Percentiles rank a stretch among this genome's conserved stretches.
Evolutionary conservation across 1,140 invertebrate species (phyloP).

Genomic region (Mamestra configurata): DNA sequence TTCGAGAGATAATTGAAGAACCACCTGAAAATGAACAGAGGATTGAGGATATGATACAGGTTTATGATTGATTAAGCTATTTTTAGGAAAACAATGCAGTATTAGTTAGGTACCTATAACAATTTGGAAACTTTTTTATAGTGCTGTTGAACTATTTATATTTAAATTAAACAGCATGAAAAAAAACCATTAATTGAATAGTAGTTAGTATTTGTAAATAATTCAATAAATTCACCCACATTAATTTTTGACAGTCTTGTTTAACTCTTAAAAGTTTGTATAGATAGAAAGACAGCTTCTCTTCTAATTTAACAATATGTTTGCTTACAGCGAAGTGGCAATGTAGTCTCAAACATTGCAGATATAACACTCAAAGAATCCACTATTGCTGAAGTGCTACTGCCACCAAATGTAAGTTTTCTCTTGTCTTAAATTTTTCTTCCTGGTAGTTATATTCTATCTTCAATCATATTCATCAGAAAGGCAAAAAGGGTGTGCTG

Average conservation of each 20-base stretch:
- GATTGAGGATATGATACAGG: slow-evolving; percentile 70
- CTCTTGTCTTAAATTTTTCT: background rate
- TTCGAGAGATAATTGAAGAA: slow-evolving; percentile 53
- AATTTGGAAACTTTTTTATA: no score
- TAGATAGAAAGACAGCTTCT: background rate
- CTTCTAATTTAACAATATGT: background rate
- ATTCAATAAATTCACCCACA: no score
- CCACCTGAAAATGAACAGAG: slow-evolving; percentile 66
- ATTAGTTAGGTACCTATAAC: no score
- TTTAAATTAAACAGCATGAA: no score
- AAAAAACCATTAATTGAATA: no score
- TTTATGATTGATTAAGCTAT: slow-evolving; percentile 41
- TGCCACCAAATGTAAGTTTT: slow-evolving; percentile 71
- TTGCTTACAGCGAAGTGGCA: slow-evolving; percentile 70
- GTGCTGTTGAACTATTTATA: no score
- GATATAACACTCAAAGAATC: slow-evolving; percentile 79
- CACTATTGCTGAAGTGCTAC: slow-evolving; percentile 63
- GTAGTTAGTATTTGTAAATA: no score
- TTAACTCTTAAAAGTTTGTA: no score
- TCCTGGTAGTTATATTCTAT: background rate
- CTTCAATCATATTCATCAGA: slow-evolving; percentile 2
- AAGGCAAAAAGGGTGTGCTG: background rate
- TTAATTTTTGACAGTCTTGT: no score
- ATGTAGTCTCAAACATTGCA: slow-evolving; percentile 71
- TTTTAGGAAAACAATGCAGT: background rate